phyloP scores from a whole-genome alignment of 2,797 vertebrate genomes.

The Trachops cirrhosus region DNA sequence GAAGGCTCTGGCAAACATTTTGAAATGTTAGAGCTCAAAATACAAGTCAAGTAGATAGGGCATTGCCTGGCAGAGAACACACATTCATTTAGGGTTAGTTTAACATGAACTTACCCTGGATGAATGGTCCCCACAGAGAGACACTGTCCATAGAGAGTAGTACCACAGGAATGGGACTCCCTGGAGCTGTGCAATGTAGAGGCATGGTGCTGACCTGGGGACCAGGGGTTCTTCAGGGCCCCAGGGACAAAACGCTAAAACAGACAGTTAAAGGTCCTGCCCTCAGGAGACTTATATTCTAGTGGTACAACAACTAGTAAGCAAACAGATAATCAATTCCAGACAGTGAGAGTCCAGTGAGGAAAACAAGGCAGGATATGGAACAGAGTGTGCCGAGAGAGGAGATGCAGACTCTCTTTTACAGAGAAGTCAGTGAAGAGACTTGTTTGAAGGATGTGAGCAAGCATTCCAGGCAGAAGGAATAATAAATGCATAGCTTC shows the following conservation, averaged over 20 bases:
- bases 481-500: not conserved
- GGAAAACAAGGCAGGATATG: not conserved
- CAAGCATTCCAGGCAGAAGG: not conserved
- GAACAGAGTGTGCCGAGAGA: not conserved
- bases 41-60: not conserved
- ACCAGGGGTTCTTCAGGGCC: not conserved
- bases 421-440: not conserved
- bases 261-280: not conserved
- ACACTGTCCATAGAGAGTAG: not conserved
- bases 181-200: not conserved
- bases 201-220: too few species aligned
- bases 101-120: not conserved
- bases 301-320: not conserved
- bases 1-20: not conserved
- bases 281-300: not conserved
- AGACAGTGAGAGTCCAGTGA: not conserved
- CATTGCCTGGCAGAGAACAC: not conserved
- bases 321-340: not conserved
- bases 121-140: not conserved
- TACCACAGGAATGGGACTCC: not conserved
- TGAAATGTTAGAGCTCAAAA: slow-evolving; percentile 18
- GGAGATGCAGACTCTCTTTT: not conserved
- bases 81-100: not conserved
- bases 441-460: not conserved
- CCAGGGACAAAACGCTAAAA: not conserved